Evolutionary conservation across 2,888 invertebrate genomes (phyloP), one percentile per base, ranked within the genome.

Genomic region (Galeopsomyia nigrocyanea): DNA sequence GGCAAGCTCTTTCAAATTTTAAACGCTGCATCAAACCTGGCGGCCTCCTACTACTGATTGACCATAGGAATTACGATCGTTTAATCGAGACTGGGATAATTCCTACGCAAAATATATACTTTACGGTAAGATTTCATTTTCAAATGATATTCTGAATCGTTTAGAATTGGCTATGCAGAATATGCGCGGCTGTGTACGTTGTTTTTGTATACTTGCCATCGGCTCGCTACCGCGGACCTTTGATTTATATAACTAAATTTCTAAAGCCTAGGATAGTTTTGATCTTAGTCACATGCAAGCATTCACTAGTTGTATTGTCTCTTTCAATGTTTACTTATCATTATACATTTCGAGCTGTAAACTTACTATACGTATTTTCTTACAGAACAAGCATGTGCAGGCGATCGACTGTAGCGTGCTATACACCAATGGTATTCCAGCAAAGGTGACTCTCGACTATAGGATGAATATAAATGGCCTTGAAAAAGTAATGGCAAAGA

Each of bases 31-130:
- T 96, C 3, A 95, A 94, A 84, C 95, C 95, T 0, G 95, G 95
- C 5, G 96, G 96, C 0, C 88, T 95, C 16, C n/a, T n/a, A n/a
- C 87, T 96, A 57, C 87, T 96, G 62, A 95, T 96, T 64, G 96
- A 96, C 85, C 96, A 96, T 81, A 91, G 96, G 81, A 96, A 96
- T 85, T 96, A 95, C 78, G 96, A 96, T 82, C 89, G 90, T 82
- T 95, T 95, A 75, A 90, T 96, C 77, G 90, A 91, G 69, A 90
- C 89, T 17, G 95, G 96, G 5, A 88, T 89, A 10, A 94, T 95
- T 3, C 95, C 95, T 0, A 89, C 92, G 47, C 94, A 94, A 84
- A 95, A 94, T 81, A 92, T 96, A 81, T 96, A 96, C 87, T 96
- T 96, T 81, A 96, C 95, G 84, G 96, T 95, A 87, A 92, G 92